These are phyloP conservation scores for Drosophila nr. perissopoda DNA, from an alignment of 2,888 invertebrate genomes.

Conservation along the genomic window DNA sequence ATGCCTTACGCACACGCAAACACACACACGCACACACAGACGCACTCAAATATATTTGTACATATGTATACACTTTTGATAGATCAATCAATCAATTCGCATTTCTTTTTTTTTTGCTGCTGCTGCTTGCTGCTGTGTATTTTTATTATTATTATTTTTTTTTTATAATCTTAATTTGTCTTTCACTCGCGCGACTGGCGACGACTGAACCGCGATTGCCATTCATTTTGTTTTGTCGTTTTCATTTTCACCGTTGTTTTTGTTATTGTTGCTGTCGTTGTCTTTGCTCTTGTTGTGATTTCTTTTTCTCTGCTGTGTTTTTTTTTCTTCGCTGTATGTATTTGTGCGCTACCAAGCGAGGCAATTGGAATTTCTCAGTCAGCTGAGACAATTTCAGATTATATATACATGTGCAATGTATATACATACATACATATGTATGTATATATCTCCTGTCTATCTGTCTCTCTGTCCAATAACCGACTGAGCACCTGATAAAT, in stretches of 20 bases:
- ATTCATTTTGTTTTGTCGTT: constrained; percentile 74
- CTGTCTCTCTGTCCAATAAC: constrained; percentile 25
- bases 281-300: constrained; percentile 33
- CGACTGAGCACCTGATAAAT: constrained; percentile 54
- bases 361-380: constrained; percentile 60
- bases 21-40: constrained; percentile 13
- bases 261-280: constrained; percentile 5
- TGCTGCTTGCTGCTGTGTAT: constrained; percentile 46
- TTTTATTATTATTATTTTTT: constrained; percentile 66
- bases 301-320: background rate
- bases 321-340: background rate
- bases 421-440: background rate
- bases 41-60: constrained; percentile 31
- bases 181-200: constrained; percentile 75
- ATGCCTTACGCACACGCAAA: constrained; percentile 11
- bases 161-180: constrained; percentile 81
- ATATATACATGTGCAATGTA: background rate
- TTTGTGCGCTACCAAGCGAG: constrained; percentile 51
- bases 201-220: constrained; percentile 76
- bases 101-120: constrained; percentile 35
- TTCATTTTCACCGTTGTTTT: constrained; percentile 36
- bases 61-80: constrained; percentile 69
- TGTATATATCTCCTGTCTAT: constrained; percentile 18
- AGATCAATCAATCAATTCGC: constrained; percentile 80
- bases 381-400: constrained; percentile 44